Percentiles rank a stretch among this genome's conserved stretches.
Conservation (phyloP, 1,140 invertebrate species). For the Hyles vespertilio region DNA sequence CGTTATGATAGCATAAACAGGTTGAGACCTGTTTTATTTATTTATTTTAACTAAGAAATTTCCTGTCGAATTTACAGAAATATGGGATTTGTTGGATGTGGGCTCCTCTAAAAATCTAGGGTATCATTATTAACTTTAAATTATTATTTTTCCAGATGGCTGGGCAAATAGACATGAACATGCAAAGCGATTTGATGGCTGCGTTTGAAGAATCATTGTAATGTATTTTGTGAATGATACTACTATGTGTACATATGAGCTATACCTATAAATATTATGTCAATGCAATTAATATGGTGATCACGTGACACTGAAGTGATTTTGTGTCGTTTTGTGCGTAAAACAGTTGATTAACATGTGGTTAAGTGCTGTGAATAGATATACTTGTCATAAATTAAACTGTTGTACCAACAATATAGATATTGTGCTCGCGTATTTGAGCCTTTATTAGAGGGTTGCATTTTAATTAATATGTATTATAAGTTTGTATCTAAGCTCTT, state of each 20-base stretch:
- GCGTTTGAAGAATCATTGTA: slow-evolving; percentile 97
- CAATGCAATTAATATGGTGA: slow-evolving; percentile 64
- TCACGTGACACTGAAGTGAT: slow-evolving; percentile 59
- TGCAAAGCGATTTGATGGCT: slow-evolving; percentile 98
- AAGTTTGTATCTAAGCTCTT: slow-evolving; percentile 69
- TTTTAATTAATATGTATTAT: slow-evolving; percentile 66
- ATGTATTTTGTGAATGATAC: slow-evolving; percentile 41
- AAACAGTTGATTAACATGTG: slow-evolving; percentile 67
- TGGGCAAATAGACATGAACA: slow-evolving; percentile 97
- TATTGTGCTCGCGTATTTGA: slow-evolving; percentile 53
- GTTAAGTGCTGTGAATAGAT: slow-evolving; percentile 75
- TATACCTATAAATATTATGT: slow-evolving; percentile 44
- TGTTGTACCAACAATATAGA: slow-evolving; percentile 68
- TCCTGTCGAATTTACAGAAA: too few species aligned
- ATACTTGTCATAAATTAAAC: slow-evolving; percentile 69
- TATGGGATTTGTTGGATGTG: too few species aligned
- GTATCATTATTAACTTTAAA: too few species aligned
- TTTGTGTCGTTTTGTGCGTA: slow-evolving; percentile 67
- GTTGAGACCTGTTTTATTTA: too few species aligned
- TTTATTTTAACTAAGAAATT: too few species aligned
- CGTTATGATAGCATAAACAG: too few species aligned
- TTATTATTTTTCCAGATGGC: slow-evolving; percentile 85
- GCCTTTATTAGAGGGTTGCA: slow-evolving; percentile 57
- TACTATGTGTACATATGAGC: slow-evolving; percentile 50
- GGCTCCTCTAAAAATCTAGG: too few species aligned